These are phyloP conservation scores for Cyrtodaria siliqua DNA, from an alignment of 2,888 invertebrate genomes.

Conservation along the genomic window DNA sequence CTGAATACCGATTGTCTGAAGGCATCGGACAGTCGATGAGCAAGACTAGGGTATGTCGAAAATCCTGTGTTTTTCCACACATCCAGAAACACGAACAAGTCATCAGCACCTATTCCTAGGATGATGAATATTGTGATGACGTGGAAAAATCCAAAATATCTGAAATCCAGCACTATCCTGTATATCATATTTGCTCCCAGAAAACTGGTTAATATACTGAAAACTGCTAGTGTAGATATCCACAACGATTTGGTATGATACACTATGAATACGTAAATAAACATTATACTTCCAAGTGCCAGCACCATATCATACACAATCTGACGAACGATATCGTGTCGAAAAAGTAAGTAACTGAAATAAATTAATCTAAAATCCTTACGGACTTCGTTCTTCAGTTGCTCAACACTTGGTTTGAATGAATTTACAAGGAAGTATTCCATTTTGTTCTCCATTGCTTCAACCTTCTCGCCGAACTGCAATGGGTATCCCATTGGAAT, in stretches of 20 bases:
- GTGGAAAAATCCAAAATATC: constrained; percentile 76
- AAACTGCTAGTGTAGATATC: constrained; percentile 69
- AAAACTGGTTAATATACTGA: constrained; percentile 74
- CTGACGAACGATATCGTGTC: constrained; percentile 63
- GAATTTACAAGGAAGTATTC: constrained; percentile 52
- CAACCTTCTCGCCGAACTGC: constrained; percentile 32
- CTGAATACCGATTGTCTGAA: constrained; percentile 70
- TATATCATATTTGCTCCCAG: constrained; percentile 74
- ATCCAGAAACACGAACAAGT: constrained; percentile 76
- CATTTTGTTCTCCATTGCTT: constrained; percentile 57
- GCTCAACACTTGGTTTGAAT: constrained; percentile 55
- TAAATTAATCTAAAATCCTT: constrained; percentile 63
- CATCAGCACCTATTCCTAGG: constrained; percentile 76
- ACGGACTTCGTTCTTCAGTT: constrained; percentile 2
- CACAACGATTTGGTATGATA: constrained; percentile 75
- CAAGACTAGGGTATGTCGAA: constrained; percentile 59
- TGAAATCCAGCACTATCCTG: constrained; percentile 66
- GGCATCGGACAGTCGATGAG: constrained; percentile 70
- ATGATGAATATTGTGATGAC: constrained; percentile 75
- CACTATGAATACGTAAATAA: constrained; percentile 72
- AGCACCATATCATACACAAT: constrained; percentile 65
- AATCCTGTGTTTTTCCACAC: constrained; percentile 69
- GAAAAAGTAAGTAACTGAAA: constrained; percentile 65
- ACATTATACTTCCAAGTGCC: constrained; percentile 68
- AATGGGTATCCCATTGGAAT: constrained; percentile 69